These are phyloP conservation scores for Brachypteracias leptosomus DNA, from an alignment of 2,113 vertebrate species.

Conservation along the genomic window DNA sequence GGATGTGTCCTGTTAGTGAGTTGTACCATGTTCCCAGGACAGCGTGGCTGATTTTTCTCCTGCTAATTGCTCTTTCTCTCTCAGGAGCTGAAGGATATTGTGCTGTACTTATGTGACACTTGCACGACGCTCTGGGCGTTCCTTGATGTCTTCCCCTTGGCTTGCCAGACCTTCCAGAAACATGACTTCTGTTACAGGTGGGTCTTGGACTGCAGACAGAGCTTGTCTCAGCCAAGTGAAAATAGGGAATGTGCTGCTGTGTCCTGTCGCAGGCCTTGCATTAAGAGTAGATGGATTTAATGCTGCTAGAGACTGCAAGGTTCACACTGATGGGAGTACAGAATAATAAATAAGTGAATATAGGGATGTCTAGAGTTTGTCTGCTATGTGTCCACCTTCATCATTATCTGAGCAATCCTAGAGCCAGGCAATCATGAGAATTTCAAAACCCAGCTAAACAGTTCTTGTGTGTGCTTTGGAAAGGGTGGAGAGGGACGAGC, in stretches of 20 bases:
- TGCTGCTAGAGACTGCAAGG: neutral
- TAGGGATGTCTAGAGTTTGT: neutral
- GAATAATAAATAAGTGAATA: neutral
- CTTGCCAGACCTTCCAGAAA: constrained; percentile 87
- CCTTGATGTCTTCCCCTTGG: constrained; percentile 89
- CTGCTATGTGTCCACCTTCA: neutral
- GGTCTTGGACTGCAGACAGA: neutral
- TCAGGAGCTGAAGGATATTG: constrained; percentile 88
- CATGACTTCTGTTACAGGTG: constrained; percentile 91
- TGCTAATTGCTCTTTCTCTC: neutral
- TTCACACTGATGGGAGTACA: neutral
- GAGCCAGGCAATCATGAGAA: neutral
- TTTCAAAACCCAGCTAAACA: neutral
- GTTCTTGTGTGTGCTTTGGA: neutral
- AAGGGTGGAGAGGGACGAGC: neutral
- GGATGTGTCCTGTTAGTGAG: neutral
- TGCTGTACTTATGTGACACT: constrained; percentile 91
- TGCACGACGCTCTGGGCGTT: constrained; percentile 92
- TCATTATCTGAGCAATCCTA: neutral
- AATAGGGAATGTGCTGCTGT: neutral
- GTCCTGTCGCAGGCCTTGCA: neutral
- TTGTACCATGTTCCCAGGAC: neutral
- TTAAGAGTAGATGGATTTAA: neutral
- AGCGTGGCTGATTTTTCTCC: neutral
- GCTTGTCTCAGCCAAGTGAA: neutral